Conservation (phyloP, 2,888 invertebrate species). For the Taphrorychus bicolor region DNA sequence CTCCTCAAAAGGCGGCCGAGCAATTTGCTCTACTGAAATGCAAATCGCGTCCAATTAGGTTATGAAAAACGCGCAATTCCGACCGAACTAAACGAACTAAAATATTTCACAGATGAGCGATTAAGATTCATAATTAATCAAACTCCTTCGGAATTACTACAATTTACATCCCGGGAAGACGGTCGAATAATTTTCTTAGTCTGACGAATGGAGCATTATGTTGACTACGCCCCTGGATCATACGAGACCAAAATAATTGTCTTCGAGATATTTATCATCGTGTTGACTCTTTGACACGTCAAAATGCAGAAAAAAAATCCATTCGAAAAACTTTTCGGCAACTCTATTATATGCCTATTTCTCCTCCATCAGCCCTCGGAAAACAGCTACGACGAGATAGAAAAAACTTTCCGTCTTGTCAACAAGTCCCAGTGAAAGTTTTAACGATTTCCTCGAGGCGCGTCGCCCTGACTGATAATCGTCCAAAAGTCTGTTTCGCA, state of each 20-base stretch:
- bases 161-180: not conserved
- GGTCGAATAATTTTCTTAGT: too few species aligned
- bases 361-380: constrained; percentile 26
- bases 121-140: not conserved
- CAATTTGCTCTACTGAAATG: not conserved
- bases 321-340: constrained; percentile 9
- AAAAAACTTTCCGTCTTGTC: constrained; percentile 37
- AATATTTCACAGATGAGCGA: not conserved
- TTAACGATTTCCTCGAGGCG: constrained; percentile 38
- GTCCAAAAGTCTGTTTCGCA: constrained; percentile 31
- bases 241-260: not conserved
- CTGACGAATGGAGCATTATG: too few species aligned
- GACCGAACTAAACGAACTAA: not conserved
- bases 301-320: constrained; percentile 3
- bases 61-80: not conserved
- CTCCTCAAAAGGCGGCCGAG: too few species aligned
- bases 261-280: not conserved
- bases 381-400: constrained; percentile 26
- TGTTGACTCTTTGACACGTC: not conserved
- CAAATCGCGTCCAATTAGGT: not conserved
- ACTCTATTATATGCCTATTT: constrained; percentile 32
- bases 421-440: constrained; percentile 42
- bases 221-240: not conserved
- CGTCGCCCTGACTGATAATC: constrained; percentile 38
- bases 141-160: not conserved